Conservation (phyloP, 2,113 vertebrate genomes). For the Caranx melampygus region DNA sequence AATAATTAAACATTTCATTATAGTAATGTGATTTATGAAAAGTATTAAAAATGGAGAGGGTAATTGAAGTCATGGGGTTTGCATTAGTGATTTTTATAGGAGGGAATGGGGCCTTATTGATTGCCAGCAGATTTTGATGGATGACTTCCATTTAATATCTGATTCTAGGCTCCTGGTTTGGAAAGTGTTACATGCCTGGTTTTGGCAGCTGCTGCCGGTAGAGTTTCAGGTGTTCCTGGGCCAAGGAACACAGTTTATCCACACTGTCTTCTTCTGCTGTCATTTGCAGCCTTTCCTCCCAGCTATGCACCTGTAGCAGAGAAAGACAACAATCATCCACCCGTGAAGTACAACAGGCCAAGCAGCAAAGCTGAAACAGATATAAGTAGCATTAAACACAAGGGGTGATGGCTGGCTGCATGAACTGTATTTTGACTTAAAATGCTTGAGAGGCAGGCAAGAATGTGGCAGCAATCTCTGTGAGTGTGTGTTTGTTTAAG, state of each 20-base stretch:
- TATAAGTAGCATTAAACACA: background rate
- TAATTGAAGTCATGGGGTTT: background rate
- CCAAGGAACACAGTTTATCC: constrained; percentile 65
- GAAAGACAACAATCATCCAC: background rate
- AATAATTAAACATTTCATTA: background rate
- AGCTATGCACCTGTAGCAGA: constrained; percentile 67
- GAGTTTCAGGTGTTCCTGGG: constrained; percentile 62
- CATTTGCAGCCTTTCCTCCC: constrained; percentile 79
- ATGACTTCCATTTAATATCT: background rate
- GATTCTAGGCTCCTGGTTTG: background rate
- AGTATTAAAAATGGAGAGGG: background rate
- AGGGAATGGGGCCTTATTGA: background rate
- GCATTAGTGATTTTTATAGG: background rate
- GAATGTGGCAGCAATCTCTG: background rate
- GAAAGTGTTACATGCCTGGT: constrained; percentile 63
- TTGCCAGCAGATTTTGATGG: background rate
- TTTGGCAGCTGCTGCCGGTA: constrained; percentile 71
- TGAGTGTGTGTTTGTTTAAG: too few species aligned
- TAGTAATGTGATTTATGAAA: background rate
- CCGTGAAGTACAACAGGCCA: background rate
- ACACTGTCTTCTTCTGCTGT: constrained; percentile 41
- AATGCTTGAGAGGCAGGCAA: background rate
- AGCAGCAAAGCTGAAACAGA: background rate
- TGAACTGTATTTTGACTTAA: background rate
- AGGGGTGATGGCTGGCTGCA: too few species aligned